Evolutionary conservation across 2,888 invertebrate species (phyloP).

Genomic region (Orchesellides sinensis): DNA sequence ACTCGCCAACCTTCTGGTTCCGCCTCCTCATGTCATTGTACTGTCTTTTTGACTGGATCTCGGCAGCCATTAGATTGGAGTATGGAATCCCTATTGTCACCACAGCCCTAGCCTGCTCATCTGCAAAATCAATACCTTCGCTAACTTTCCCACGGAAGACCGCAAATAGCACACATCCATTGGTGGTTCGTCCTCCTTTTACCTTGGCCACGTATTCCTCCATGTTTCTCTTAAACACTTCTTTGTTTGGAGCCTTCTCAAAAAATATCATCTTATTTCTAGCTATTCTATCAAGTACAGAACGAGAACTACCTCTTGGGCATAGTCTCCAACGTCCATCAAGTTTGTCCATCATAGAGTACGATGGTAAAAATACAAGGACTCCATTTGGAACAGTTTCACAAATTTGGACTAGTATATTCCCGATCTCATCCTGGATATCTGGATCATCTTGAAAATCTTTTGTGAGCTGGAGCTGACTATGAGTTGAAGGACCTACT

Average conservation of each 20-base stretch:
- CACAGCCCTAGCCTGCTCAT: conserved; percentile 72
- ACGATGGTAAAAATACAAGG: conserved; percentile 70
- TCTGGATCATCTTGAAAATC: conserved; percentile 24
- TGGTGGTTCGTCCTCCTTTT: conserved; percentile 18
- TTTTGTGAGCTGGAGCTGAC: not conserved
- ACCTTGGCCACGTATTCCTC: conserved; percentile 35
- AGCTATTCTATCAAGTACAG: conserved; percentile 37
- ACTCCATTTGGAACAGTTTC: conserved; percentile 69
- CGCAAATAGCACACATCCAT: conserved; percentile 70
- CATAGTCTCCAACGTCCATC: conserved; percentile 28
- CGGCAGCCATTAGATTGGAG: conserved; percentile 22
- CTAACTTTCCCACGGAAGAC: conserved; percentile 70
- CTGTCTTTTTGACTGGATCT: conserved; percentile 45
- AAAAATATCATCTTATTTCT: conserved; percentile 56
- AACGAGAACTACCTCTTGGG: not conserved
- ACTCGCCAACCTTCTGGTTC: not conserved
- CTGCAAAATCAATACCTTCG: conserved; percentile 72
- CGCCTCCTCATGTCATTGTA: conserved; percentile 58
- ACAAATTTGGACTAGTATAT: conserved; percentile 57
- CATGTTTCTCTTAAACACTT: conserved; percentile 55
- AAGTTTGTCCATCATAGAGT: conserved; percentile 43
- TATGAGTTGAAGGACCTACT: conserved; percentile 33
- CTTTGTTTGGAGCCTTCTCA: conserved; percentile 58
- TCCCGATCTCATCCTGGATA: conserved; percentile 61
- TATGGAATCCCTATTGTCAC: conserved; percentile 72